These are phyloP conservation scores for Dendropsophus ebraccatus DNA, from an alignment of 2,113 vertebrate species.

Conservation along the genomic window DNA sequence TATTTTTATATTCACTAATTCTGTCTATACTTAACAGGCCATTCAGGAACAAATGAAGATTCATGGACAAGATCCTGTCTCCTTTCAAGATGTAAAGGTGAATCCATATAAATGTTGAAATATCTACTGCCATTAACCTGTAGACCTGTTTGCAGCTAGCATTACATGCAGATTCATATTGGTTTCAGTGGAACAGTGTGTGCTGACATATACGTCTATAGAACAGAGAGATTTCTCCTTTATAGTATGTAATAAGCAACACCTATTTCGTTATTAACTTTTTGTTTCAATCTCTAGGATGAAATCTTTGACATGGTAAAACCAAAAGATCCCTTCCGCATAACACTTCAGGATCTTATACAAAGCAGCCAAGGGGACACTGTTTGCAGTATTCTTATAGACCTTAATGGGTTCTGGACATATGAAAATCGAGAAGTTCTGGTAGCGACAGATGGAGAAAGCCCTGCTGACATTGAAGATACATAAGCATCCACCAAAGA, in stretches of 20 bases:
- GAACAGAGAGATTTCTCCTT: too few relatives aligned
- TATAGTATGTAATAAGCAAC: neutral
- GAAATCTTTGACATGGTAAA: conserved; percentile 99
- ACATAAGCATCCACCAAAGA: conserved; percentile 52
- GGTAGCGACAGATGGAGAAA: conserved; percentile 87
- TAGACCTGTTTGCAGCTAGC: too few relatives aligned
- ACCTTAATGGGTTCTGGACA: conserved; percentile 98
- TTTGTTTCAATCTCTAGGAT: conserved; percentile 76
- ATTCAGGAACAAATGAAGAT: conserved; percentile 99
- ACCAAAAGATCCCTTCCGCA: conserved; percentile 93
- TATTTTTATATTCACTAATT: too few relatives aligned
- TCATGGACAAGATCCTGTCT: conserved; percentile 93
- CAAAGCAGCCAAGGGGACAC: conserved; percentile 97
- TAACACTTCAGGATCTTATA: conserved; percentile 96
- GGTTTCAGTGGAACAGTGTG: too few relatives aligned
- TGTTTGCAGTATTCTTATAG: conserved; percentile 94
- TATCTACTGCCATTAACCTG: neutral
- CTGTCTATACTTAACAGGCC: conserved; percentile 73
- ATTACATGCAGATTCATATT: too few relatives aligned
- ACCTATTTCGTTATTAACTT: neutral
- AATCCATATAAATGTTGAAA: neutral
- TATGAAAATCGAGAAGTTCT: conserved; percentile 97
- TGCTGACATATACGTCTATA: too few relatives aligned
- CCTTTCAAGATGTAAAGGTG: conserved; percentile 98
- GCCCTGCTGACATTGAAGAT: conserved; percentile 82